Evolutionary conservation across 2,797 vertebrate genomes (phyloP).

Genomic region (Carapus acus): DNA sequence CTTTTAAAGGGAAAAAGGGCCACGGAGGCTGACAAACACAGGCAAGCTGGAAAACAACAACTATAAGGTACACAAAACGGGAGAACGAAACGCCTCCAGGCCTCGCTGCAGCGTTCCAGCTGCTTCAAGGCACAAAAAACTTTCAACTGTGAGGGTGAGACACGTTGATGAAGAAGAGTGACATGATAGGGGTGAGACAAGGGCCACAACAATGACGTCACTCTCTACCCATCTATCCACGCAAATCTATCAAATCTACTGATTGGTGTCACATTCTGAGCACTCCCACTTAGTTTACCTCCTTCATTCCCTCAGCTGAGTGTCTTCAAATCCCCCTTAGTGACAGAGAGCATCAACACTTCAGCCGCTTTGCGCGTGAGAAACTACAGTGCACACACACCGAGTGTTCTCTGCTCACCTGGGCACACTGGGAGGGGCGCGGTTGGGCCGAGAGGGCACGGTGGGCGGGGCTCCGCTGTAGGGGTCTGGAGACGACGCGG

Average conservation of each 20-base stretch:
- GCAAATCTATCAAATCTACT: conserved; percentile 28
- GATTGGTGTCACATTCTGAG: conserved; percentile 25
- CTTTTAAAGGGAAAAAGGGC: no score
- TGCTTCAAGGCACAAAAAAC: neutral
- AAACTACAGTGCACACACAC: neutral
- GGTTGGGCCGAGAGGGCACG: conserved; percentile 96
- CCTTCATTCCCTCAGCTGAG: conserved; percentile 51
- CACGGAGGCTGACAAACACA: no score
- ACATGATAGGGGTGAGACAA: conserved; percentile 12
- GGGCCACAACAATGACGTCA: no score
- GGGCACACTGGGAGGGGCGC: conserved; percentile 92
- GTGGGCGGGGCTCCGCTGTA: conserved; percentile 91
- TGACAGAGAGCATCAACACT: conserved; percentile 55
- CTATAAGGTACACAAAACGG: no score
- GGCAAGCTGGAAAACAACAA: no score
- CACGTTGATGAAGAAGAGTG: conserved; percentile 9
- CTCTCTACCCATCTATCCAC: neutral
- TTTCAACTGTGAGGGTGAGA: conserved; percentile 11
- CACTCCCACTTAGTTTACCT: conserved; percentile 53
- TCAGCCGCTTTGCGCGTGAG: conserved; percentile 15
- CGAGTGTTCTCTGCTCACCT: conserved; percentile 79
- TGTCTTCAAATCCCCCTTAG: conserved; percentile 64
- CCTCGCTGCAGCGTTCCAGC: no score
- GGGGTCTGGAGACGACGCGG: conserved; percentile 91
- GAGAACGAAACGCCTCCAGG: neutral